These are phyloP conservation scores for Eclectus roratus DNA, from an alignment of 2,113 vertebrate species.

Conservation along the genomic window DNA sequence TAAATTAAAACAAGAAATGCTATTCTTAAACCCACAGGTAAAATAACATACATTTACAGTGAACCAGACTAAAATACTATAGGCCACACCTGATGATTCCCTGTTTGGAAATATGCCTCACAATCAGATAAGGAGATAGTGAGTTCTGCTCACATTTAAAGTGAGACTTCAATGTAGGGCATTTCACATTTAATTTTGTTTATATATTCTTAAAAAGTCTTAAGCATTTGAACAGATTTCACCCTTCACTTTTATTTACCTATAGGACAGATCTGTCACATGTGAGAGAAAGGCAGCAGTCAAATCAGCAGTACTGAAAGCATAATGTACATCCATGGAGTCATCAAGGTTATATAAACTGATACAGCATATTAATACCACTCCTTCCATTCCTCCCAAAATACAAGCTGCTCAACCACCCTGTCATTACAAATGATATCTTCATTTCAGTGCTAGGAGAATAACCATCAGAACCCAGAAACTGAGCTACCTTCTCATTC, in stretches of 20 bases:
- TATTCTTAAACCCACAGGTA: not conserved
- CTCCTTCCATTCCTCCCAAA: not conserved
- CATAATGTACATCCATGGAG: not conserved
- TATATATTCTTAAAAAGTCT: not conserved
- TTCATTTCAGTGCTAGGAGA: not conserved
- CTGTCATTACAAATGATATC: not conserved
- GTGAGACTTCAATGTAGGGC: not conserved
- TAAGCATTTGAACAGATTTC: not conserved
- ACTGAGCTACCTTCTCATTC: not conserved
- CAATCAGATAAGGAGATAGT: not conserved
- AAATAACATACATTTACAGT: not conserved
- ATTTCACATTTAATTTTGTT: not conserved
- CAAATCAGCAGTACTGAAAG: not conserved
- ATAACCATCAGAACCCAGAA: not conserved
- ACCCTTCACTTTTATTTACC: not conserved
- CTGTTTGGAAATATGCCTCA: not conserved
- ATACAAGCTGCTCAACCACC: not conserved
- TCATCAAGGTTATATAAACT: not conserved
- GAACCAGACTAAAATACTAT: not conserved
- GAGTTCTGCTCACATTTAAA: not conserved
- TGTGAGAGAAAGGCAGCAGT: not conserved
- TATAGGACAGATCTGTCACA: not conserved
- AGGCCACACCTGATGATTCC: not conserved
- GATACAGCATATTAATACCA: not conserved
- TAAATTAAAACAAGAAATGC: not conserved